Evolutionary conservation across 92 coral and sea anemone genomes (phyloP).

Genomic region (Bergia puertoricense): DNA sequence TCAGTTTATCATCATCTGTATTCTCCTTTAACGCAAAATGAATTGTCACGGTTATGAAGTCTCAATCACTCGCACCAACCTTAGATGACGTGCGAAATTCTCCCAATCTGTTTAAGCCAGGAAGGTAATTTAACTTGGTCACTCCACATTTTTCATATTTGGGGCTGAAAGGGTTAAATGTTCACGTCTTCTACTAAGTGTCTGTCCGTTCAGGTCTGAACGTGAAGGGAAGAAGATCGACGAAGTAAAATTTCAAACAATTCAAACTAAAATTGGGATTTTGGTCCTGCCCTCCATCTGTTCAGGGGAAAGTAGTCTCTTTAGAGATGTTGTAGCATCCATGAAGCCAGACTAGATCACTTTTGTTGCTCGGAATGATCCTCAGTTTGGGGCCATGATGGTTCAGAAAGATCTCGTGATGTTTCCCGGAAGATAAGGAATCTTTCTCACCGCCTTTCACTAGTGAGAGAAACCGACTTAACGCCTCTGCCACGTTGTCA

Average conservation of each 20-base stretch:
- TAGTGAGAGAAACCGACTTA: slow-evolving; percentile 24
- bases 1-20: too few species aligned
- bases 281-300: too few species aligned
- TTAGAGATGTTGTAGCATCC: slow-evolving; percentile 45
- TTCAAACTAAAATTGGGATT: background rate
- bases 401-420: slow-evolving; percentile 15
- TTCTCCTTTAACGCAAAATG: too few species aligned
- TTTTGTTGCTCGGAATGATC: slow-evolving; percentile 15
- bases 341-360: slow-evolving; percentile 35
- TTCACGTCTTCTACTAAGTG: too few species aligned
- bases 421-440: slow-evolving; percentile 2
- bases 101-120: too few species aligned
- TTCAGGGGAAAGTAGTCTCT: slow-evolving; percentile 3
- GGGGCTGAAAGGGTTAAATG: too few species aligned
- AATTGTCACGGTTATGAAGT: too few species aligned
- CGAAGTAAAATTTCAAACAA: slow-evolving; percentile 9
- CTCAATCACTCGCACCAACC: too few species aligned
- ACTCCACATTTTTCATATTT: too few species aligned
- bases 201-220: too few species aligned
- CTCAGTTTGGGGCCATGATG: slow-evolving; percentile 32
- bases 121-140: too few species aligned
- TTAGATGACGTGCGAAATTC: too few species aligned
- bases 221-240: slow-evolving; percentile 30
- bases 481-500: slow-evolving; percentile 24
- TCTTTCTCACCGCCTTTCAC: slow-evolving; percentile 5